These are phyloP conservation scores for Plusia festucae DNA, from an alignment of 2,888 invertebrate genomes.

Conservation along the genomic window DNA sequence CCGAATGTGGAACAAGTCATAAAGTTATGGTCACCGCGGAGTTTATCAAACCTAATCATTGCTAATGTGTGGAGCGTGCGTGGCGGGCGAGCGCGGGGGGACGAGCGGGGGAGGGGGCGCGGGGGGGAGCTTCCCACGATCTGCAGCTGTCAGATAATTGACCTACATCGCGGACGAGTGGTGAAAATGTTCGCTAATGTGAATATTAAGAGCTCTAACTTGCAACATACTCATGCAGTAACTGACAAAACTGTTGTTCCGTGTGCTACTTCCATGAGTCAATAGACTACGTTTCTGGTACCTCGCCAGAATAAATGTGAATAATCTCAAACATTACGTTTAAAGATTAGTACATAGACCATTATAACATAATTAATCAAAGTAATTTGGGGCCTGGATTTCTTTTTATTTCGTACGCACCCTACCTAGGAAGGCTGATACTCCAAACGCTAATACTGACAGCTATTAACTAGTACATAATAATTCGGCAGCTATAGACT, in stretches of 20 bases:
- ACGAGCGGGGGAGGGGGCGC: conserved; percentile 30
- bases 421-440: too few species aligned
- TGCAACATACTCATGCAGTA: not conserved
- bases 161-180: conserved; percentile 31
- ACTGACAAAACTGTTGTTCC: not conserved
- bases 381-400: too few species aligned
- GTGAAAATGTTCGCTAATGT: conserved; percentile 24
- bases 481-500: not conserved
- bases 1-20: conserved; percentile 3
- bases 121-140: conserved; percentile 44
- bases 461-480: too few species aligned
- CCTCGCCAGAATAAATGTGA: too few species aligned
- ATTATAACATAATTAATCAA: too few species aligned
- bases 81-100: conserved; percentile 20
- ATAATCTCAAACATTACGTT: too few species aligned
- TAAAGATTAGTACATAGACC: too few species aligned
- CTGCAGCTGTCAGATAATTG: conserved; percentile 43
- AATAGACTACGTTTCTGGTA: too few species aligned
- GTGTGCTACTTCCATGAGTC: not conserved
- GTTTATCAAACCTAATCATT: conserved; percentile 33
- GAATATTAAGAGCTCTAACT: conserved; percentile 16
- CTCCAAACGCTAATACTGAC: too few species aligned
- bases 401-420: too few species aligned
- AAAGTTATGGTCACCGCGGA: conserved; percentile 30
- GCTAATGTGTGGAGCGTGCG: conserved; percentile 32